Conservation (phyloP, 2,888 invertebrate genomes). For the Hirtodrosophila cameraria region DNA sequence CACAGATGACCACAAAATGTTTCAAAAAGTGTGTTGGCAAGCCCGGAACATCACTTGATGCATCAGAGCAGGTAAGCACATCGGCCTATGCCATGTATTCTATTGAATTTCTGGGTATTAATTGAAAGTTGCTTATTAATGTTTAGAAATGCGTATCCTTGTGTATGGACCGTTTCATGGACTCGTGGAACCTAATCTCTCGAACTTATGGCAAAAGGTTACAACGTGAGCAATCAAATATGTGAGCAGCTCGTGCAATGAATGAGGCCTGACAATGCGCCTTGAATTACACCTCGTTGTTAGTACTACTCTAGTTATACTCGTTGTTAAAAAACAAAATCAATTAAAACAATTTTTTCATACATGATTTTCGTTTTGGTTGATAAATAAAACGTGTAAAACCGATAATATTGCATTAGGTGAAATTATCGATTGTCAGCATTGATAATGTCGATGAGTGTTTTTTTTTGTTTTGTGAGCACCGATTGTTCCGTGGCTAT, state of each 20-base stretch:
- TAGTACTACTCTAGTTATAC: constrained; percentile 28
- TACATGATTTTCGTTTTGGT: constrained; percentile 39
- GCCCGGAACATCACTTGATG: constrained; percentile 95
- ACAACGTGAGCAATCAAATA: constrained; percentile 87
- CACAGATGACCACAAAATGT: constrained; percentile 98
- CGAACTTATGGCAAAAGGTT: constrained; percentile 93
- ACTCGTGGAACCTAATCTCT: constrained; percentile 96
- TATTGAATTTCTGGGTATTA: neutral
- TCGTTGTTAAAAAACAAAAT: constrained; percentile 42
- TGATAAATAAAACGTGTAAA: constrained; percentile 56
- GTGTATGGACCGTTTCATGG: constrained; percentile 99
- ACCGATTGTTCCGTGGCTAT: constrained; percentile 5
- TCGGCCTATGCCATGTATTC: neutral
- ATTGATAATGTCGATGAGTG: too few species aligned
- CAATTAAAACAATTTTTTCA: constrained; percentile 47
- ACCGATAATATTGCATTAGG: constrained; percentile 3
- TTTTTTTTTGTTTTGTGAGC: neutral
- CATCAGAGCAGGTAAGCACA: constrained; percentile 90
- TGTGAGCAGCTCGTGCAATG: constrained; percentile 32
- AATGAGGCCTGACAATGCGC: neutral
- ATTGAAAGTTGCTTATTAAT: neutral
- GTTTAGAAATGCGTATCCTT: constrained; percentile 96
- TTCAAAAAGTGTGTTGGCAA: constrained; percentile 96
- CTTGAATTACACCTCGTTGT: constrained; percentile 16
- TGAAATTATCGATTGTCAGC: constrained; percentile 11